Conservation (phyloP, 2,797 vertebrate genomes). For the Sebastes hubbsi region DNA sequence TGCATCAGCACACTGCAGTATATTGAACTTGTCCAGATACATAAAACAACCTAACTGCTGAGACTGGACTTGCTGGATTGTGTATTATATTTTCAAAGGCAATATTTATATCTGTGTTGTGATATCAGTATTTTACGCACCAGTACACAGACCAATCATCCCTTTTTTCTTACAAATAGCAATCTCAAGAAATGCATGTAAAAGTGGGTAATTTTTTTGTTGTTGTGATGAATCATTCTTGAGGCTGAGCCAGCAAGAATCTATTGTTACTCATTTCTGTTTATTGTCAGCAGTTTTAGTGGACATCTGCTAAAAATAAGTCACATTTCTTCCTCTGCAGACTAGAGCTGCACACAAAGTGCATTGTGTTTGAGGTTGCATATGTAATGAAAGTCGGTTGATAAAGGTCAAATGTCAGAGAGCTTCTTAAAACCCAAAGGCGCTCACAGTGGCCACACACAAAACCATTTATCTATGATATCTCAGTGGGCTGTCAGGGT, state of each 20-base stretch:
- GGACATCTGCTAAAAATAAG: conserved; percentile 47
- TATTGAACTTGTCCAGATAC: conserved; percentile 51
- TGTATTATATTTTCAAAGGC: conserved; percentile 30
- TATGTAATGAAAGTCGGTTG: conserved; percentile 18
- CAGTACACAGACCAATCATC: conserved; percentile 12
- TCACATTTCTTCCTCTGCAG: conserved; percentile 11
- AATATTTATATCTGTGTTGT: conserved; percentile 39
- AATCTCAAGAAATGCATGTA: conserved; percentile 17
- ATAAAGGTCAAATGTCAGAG: conserved; percentile 51
- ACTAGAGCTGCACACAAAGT: conserved; percentile 10
- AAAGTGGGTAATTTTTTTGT: conserved; percentile 43
- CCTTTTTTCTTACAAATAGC: conserved; percentile 3
- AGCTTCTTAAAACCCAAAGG: conserved; percentile 16
- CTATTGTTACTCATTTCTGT: conserved; percentile 51
- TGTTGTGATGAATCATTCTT: conserved; percentile 56
- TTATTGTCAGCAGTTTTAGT: conserved; percentile 50
- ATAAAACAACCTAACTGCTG: conserved; percentile 45
- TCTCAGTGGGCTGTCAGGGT: conserved; percentile 30
- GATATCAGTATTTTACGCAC: conserved; percentile 21
- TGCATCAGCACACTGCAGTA: conserved; percentile 69
- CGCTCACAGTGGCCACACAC: neutral
- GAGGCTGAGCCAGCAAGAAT: conserved; percentile 34
- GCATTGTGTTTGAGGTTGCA: conserved; percentile 9
- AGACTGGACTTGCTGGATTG: conserved; percentile 16
- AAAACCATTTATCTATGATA: conserved; percentile 31